These are phyloP conservation scores for Zeuzera pyrina DNA, from an alignment of 2,888 invertebrate genomes.

Conservation along the genomic window DNA sequence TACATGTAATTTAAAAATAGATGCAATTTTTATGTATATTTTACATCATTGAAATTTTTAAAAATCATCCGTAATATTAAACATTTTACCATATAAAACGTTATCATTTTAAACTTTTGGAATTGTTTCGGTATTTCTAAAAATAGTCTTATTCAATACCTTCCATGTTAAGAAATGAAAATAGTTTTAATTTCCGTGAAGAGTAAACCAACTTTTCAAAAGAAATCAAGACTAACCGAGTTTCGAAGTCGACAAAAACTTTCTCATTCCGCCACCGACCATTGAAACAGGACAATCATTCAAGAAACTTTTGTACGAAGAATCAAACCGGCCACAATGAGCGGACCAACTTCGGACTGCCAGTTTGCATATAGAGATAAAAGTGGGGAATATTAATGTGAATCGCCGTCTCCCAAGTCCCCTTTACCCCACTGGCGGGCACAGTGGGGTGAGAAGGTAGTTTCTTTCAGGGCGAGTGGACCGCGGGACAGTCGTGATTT, in stretches of 20 bases:
- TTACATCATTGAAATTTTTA: too few relatives aligned
- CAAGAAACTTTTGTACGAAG: conserved; percentile 34
- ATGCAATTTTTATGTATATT: too few relatives aligned
- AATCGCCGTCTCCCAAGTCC: conserved; percentile 42
- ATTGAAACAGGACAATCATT: conserved; percentile 71
- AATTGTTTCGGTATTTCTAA: too few relatives aligned
- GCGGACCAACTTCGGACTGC: conserved; percentile 63
- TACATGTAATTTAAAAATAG: too few relatives aligned
- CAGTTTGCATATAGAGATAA: conserved; percentile 74
- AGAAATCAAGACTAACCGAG: conserved; percentile 41
- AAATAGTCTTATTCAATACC: too few relatives aligned
- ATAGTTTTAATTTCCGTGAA: too few relatives aligned
- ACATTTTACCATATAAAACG: too few relatives aligned
- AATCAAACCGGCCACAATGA: conserved; percentile 68
- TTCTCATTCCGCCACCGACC: conserved; percentile 41
- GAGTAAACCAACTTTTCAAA: too few relatives aligned
- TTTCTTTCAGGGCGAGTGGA: conserved; percentile 62
- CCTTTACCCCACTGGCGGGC: conserved; percentile 20
- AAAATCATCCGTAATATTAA: too few relatives aligned
- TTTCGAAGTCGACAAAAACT: conserved; percentile 53
- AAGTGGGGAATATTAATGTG: conserved; percentile 74
- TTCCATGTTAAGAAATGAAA: too few relatives aligned
- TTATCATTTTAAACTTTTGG: too few relatives aligned
- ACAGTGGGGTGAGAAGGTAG: conserved; percentile 28
- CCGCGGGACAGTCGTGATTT: conserved; percentile 69